Base-by-base conservation (phyloP, 2,113 vertebrate species). In the Rhea pennata region DNA sequence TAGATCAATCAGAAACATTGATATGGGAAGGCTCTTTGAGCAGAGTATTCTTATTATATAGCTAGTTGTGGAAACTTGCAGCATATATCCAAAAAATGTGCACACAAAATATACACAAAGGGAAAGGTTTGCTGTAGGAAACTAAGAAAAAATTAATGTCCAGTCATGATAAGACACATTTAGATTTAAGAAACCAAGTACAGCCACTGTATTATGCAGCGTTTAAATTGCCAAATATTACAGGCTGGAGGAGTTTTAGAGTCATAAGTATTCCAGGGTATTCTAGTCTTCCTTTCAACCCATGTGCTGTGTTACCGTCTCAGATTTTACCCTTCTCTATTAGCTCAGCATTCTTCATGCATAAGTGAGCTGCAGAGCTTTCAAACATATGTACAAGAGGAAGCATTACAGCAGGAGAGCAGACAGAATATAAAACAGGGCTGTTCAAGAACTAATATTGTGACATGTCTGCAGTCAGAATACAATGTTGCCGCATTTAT, bases 391-490 rank as follows among this genome's bases (percentile, higher is more conserved):
- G 9, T 36, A 51, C 16, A 78, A 79, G 29, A 83, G n/a, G 31
- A 85, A 90, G 4, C 4, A 54, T n/a, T 65, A 44, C 15, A 74
- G 31, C 22, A 88, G 53, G 33, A 87, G 15, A 73, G 54, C 36
- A 84, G 66, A 17, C 24, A 85, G 22, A 75, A 90, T 0, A 0
- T 24, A 58, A 71, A 50, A 73, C 4, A 42, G 6, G 3, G 9
- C 46, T 86, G 13, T 77, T 81, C 11, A 66, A 74, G 72, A 71
- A 36, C 8, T 78, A 59, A 36, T 59, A 46, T 7, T 64, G 39
- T 72, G 39, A 26, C 12, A 67, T 4, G 5, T 50, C 42, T 77
- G 70, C 3, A 84, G 31, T 33, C 69, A 15, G 23, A 48, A 75
- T 31, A 10, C 8, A 48, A 6, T 5, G 4, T 42, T 88, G 50